Evolutionary conservation across 2,888 invertebrate genomes (phyloP).

Genomic region (Ceriagrion tenellum): DNA sequence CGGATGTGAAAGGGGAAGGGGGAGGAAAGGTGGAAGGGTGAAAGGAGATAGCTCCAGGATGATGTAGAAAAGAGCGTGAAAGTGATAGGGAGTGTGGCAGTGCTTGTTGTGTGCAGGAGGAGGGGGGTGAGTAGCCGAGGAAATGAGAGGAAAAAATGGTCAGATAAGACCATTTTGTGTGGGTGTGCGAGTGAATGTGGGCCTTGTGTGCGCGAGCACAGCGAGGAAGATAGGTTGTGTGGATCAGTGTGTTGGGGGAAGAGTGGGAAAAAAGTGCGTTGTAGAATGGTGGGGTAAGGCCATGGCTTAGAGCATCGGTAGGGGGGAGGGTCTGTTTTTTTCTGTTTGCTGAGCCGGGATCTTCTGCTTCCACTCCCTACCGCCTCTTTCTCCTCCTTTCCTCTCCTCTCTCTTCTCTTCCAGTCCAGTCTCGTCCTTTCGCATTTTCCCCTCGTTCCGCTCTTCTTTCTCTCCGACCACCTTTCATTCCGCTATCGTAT

Average conservation of each 20-base stretch:
- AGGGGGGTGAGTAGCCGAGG: background rate
- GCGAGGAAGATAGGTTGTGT: background rate
- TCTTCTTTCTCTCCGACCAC: background rate
- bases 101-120: background rate
- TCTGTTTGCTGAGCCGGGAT: constrained; percentile 16
- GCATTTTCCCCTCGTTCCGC: background rate
- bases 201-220: background rate
- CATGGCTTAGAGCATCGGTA: background rate
- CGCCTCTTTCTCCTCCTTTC: too few relatives aligned
- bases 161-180: background rate
- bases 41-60: background rate
- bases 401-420: too few relatives aligned
- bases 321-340: background rate
- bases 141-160: constrained; percentile 31
- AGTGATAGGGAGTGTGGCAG: background rate
- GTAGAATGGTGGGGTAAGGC: background rate
- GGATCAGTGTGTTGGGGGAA: background rate
- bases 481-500: background rate
- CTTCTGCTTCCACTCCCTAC: background rate
- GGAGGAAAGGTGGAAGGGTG: background rate
- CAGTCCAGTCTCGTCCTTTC: background rate
- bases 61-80: constrained; percentile 38
- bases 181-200: background rate
- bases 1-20: too few relatives aligned
- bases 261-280: background rate